Conservation (phyloP, 2,888 invertebrate species). For the Habroteleia sp. region DNA sequence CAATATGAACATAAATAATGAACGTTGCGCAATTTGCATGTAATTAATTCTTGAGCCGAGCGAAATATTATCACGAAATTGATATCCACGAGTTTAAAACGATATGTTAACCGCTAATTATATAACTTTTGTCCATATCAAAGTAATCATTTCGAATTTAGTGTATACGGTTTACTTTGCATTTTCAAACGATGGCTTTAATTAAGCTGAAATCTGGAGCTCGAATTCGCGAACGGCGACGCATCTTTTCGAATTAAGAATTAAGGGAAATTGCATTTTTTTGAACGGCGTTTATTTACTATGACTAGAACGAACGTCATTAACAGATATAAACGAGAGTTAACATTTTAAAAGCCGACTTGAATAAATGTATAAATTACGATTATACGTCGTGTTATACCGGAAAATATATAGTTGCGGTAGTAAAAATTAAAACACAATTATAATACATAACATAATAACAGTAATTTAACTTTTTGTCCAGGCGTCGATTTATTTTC, state of each 20-base stretch:
- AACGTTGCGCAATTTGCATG: slow-evolving; percentile 7
- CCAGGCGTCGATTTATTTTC: no score
- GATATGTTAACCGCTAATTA: slow-evolving; percentile 17
- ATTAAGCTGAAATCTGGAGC: not conserved
- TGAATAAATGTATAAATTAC: slow-evolving; percentile 6
- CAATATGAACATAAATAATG: slow-evolving; percentile 1
- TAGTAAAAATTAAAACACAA: slow-evolving; percentile 18
- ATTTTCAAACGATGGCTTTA: not conserved
- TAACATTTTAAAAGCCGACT: slow-evolving; percentile 12
- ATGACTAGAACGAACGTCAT: not conserved
- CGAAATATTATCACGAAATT: slow-evolving; percentile 6
- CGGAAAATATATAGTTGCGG: slow-evolving; percentile 7
- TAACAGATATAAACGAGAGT: slow-evolving; percentile 13
- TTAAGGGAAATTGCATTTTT: not conserved
- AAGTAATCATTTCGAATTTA: slow-evolving; percentile 16
- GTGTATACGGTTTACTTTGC: not conserved
- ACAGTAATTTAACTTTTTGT: no score
- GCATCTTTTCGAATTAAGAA: no score
- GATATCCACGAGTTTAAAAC: slow-evolving; percentile 13
- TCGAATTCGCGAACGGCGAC: not conserved
- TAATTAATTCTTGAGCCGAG: slow-evolving; percentile 14
- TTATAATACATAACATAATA: slow-evolving; percentile 7
- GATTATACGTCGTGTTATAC: not conserved
- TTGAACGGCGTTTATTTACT: not conserved
- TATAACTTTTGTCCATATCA: slow-evolving; percentile 13